Conservation (phyloP, 1,140 invertebrate genomes). For the Drosophila arawakana region DNA sequence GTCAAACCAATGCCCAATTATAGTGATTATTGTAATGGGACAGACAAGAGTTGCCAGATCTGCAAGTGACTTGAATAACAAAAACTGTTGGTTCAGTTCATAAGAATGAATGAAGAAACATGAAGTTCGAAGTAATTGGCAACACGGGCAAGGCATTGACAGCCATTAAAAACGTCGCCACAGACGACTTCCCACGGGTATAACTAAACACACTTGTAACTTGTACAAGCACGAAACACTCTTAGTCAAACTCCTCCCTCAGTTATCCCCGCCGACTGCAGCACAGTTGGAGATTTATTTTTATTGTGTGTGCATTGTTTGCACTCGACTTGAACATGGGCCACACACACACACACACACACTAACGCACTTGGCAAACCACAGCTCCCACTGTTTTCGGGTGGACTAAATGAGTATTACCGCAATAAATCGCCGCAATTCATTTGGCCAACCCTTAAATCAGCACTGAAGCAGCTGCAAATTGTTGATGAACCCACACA, state of each 20-base stretch:
- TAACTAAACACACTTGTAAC: slow-evolving; percentile 68
- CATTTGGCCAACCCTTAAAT: slow-evolving; percentile 80
- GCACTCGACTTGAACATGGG: slow-evolving; percentile 61
- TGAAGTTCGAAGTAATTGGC: slow-evolving; percentile 72
- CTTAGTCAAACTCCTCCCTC: not conserved
- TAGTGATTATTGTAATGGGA: slow-evolving; percentile 65
- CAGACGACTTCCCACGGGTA: slow-evolving; percentile 73
- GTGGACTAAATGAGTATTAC: slow-evolving; percentile 80
- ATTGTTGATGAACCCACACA: slow-evolving; percentile 71
- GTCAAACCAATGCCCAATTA: slow-evolving; percentile 68
- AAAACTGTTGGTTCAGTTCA: slow-evolving; percentile 37
- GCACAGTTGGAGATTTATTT: slow-evolving; percentile 69
- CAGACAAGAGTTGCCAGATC: slow-evolving; percentile 37
- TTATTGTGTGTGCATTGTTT: slow-evolving; percentile 81
- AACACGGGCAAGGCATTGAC: slow-evolving; percentile 50
- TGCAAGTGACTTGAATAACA: slow-evolving; percentile 78
- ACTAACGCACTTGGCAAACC: too few relatives aligned
- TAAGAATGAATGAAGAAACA: slow-evolving; percentile 42
- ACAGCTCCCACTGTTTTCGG: slow-evolving; percentile 49
- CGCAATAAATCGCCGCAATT: slow-evolving; percentile 83
- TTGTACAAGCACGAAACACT: slow-evolving; percentile 31
- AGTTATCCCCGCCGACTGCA: not conserved
- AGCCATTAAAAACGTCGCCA: slow-evolving; percentile 43
- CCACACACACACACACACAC: not conserved
- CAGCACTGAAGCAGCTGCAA: slow-evolving; percentile 65